These are phyloP conservation scores for Natator depressus DNA, from an alignment of 2,113 vertebrate genomes.

Conservation along the genomic window DNA sequence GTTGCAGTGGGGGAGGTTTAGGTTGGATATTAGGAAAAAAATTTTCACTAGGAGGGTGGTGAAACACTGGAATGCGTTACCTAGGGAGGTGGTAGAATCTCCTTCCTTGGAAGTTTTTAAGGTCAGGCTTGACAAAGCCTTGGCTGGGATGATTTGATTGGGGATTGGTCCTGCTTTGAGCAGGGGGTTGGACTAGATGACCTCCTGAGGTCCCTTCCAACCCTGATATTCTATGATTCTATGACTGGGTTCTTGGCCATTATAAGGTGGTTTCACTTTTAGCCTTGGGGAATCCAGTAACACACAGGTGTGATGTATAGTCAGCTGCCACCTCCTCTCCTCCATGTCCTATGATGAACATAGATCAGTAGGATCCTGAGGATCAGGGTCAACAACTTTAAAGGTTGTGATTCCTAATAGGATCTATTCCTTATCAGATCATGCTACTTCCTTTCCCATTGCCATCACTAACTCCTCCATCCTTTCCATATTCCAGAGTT, in stretches of 20 bases:
- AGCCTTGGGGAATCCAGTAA: not conserved
- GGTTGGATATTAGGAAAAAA: no score
- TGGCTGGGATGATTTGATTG: no score
- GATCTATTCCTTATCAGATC: not conserved
- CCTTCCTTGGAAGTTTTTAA: no score
- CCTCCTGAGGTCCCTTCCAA: no score
- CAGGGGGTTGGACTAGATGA: no score
- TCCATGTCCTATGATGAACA: not conserved
- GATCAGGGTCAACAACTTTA: not conserved
- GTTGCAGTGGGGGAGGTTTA: no score
- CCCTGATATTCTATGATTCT: no score
- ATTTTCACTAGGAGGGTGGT: no score
- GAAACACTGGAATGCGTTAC: no score
- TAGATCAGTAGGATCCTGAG: not conserved
- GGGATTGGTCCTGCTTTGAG: no score
- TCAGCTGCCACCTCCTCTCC: not conserved
- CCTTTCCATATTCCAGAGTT: not conserved
- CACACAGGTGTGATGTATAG: not conserved
- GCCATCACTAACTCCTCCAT: accelerated
- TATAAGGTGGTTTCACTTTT: not conserved
- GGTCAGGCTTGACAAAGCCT: no score
- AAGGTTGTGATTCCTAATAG: not conserved
- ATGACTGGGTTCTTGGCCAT: not conserved
- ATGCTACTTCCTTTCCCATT: not conserved
- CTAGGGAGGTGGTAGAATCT: no score